These are phyloP conservation scores for Charaxes varanes DNA, from an alignment of 1,140 invertebrate genomes.

Conservation along the genomic window DNA sequence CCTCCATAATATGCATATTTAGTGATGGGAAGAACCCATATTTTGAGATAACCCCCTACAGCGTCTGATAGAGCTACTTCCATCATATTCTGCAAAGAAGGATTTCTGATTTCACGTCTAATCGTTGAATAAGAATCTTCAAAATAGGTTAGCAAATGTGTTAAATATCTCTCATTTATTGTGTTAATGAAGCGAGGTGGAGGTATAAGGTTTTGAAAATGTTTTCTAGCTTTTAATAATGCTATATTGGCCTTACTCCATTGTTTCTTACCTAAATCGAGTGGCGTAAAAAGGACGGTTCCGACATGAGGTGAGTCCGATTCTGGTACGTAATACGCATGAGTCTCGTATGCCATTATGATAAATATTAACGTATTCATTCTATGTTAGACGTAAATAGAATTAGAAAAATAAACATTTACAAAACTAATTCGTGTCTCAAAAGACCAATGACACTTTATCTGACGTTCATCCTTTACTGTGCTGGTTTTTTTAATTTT, in stretches of 20 bases:
- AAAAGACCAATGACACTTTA: too few species aligned
- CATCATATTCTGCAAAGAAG: slow-evolving; percentile 28
- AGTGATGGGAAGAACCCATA: slow-evolving; percentile 44
- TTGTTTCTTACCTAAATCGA: slow-evolving; percentile 25
- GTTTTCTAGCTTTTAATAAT: slow-evolving; percentile 35
- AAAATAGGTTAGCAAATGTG: slow-evolving; percentile 38
- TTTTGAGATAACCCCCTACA: slow-evolving; percentile 52
- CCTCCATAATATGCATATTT: slow-evolving; percentile 54
- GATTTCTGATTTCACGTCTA: slow-evolving; percentile 29
- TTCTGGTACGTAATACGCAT: slow-evolving; percentile 5
- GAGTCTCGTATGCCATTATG: slow-evolving; percentile 15
- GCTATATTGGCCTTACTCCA: slow-evolving; percentile 34
- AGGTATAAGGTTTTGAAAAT: slow-evolving; percentile 44
- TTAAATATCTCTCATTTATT: slow-evolving; percentile 36
- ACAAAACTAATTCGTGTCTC: slow-evolving; percentile 25
- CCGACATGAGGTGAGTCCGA: slow-evolving; percentile 35
- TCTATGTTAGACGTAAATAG: slow-evolving; percentile 25
- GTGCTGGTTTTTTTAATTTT: too few species aligned
- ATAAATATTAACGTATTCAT: slow-evolving; percentile 25
- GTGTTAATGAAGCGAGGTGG: slow-evolving; percentile 21
- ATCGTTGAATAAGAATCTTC: slow-evolving; percentile 29
- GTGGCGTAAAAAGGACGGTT: slow-evolving; percentile 37
- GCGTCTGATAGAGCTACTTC: slow-evolving; percentile 43
- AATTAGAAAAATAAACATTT: slow-evolving; percentile 51
- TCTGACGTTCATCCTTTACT: too few species aligned